Conservation (phyloP, 2,888 invertebrate genomes). For the Rhopalosiphum nymphaeae region DNA sequence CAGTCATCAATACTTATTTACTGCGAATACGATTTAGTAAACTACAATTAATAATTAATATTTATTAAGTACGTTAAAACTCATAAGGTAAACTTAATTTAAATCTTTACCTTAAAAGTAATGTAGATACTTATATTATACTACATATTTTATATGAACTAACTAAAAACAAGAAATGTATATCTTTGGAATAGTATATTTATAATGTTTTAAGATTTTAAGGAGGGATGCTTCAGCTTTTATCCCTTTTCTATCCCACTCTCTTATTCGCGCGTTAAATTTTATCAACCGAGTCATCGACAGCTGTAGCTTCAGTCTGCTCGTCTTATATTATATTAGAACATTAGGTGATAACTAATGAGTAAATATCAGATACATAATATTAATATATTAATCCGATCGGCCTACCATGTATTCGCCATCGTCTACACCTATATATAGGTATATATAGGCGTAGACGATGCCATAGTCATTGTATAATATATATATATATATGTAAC, state of each 20-base stretch:
- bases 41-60: too few species aligned
- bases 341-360: not conserved
- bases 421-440: not conserved
- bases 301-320: not conserved
- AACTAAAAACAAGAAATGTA: not conserved
- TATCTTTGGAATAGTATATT: not conserved
- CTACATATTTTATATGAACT: not conserved
- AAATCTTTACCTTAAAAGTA: not conserved
- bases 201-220: not conserved
- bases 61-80: too few species aligned
- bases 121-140: not conserved
- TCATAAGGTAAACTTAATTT: not conserved
- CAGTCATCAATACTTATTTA: not conserved
- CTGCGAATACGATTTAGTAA: not conserved
- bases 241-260: not conserved
- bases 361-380: not conserved
- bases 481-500: not conserved
- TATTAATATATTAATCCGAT: not conserved
- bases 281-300: not conserved
- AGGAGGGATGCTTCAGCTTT: not conserved
- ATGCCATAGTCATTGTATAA: not conserved
- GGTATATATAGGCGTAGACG: too few species aligned
- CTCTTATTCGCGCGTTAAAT: not conserved
- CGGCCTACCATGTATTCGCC: not conserved
- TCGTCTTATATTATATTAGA: not conserved